Base-by-base conservation (phyloP, 2,888 invertebrate genomes). In the Tipula helvola region DNA sequence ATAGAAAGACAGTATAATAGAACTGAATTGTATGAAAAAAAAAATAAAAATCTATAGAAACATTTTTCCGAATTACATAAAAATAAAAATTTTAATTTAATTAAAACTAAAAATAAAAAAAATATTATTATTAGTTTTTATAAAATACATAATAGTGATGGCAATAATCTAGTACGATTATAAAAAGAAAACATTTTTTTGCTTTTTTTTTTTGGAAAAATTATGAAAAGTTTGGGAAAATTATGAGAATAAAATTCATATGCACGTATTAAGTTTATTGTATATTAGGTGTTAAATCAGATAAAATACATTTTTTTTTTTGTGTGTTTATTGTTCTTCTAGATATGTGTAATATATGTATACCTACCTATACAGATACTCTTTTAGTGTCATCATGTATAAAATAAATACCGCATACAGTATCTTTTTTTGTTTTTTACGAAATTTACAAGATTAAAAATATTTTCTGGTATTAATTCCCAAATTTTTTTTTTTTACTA, bases 251-350 rank as follows among this genome's bases (percentile, higher is more conserved):
- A 39, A 84, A 84, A 84, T 39, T 84, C 84, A 85, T 85, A 85
- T 87, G 87, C 87, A 87, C 87, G 88, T 87, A 91, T 91, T 91
- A 91, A 91, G 91, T 91, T 91, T 85, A 91, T 91, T 91, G 91
- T 91, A 91, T 91, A 91, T 91, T 91, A 91, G 91, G 91, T 91
- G 91, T 91, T 91, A 91, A 91, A 91, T 91, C 91, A 91, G 91
- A 91, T 91, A 91, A 91, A 91, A 36, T 36, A 36, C 36, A 83
- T 83, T 13, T 83, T 83, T 8, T 7, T 42, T 83, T 83, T 36
- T 83, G 36, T 36, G 36, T 36, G 39, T 39, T 2, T 39, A 39
- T 5, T 39, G 39, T 39, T 28, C 39, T 39, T 39, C 39, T 44
- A 44, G 3, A 44, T 44, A 44, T 44, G 10, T 44, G n/a, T n/a